Percentiles rank a stretch among this genome's conserved stretches.
Evolutionary conservation across 1,140 invertebrate genomes (phyloP).

Genomic region (Octopus bimaculoides): DNA sequence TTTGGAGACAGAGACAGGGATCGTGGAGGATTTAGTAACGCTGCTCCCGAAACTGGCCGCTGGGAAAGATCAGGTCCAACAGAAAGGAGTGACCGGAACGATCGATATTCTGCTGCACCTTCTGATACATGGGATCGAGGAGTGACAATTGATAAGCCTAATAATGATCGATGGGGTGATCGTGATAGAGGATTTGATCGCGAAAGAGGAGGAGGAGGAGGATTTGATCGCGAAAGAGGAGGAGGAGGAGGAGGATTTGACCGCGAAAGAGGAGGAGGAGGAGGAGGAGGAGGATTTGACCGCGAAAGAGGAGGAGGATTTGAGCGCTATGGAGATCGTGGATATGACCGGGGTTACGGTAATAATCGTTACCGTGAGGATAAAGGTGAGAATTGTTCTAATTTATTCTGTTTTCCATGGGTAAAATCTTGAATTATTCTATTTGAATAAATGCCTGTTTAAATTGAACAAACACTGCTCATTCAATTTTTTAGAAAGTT

Average conservation of each 20-base stretch:
- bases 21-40: conserved; percentile 13
- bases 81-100: conserved; percentile 20
- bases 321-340: conserved; percentile 19
- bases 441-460: too few species aligned
- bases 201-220: conserved; percentile 23
- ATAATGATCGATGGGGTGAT: conserved; percentile 8
- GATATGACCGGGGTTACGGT: conserved; percentile 11
- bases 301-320: conserved; percentile 26
- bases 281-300: conserved; percentile 31
- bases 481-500: too few species aligned
- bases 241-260: conserved; percentile 18
- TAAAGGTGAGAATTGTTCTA: not conserved
- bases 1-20: conserved; percentile 38
- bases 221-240: conserved; percentile 25
- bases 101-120: not conserved
- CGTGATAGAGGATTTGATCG: conserved; percentile 19
- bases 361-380: conserved; percentile 22
- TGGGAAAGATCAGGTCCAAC: conserved; percentile 49
- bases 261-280: conserved; percentile 24
- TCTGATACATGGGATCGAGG: conserved; percentile 1
- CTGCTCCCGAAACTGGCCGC: conserved; percentile 36
- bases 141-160: not conserved
- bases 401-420: not conserved
- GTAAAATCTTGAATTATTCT: too few species aligned
- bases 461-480: too few species aligned